Conservation (phyloP, 2,113 vertebrate genomes). For the Thryonomys swinderianus region DNA sequence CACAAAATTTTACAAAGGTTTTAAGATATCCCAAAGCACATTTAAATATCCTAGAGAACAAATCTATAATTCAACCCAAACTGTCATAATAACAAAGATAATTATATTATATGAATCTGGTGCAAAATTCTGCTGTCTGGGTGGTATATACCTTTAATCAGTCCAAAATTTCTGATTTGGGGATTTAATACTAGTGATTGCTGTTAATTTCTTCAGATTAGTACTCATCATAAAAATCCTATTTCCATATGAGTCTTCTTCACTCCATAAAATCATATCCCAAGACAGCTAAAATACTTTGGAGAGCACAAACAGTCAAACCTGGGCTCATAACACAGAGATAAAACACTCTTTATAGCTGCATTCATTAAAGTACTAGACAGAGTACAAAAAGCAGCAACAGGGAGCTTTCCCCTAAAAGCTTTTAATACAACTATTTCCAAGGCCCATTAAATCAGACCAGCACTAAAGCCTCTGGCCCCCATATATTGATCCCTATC, state of each 20-base stretch:
- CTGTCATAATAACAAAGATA: constrained; percentile 38
- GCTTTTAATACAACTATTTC: constrained; percentile 71
- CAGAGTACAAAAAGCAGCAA: constrained; percentile 76
- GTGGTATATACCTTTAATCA: constrained; percentile 69
- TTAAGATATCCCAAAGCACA: constrained; percentile 24
- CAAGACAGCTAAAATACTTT: constrained; percentile 54
- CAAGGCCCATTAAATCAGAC: constrained; percentile 65
- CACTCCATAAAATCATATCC: constrained; percentile 68
- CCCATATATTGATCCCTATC: constrained; percentile 46
- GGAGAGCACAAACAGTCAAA: constrained; percentile 68
- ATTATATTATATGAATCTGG: constrained; percentile 57
- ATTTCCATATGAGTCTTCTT: constrained; percentile 67
- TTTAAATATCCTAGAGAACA: constrained; percentile 43
- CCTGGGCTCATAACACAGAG: constrained; percentile 60
- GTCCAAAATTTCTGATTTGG: constrained; percentile 72
- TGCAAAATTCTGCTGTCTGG: constrained; percentile 56
- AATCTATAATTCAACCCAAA: constrained; percentile 16
- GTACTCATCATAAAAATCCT: constrained; percentile 73
- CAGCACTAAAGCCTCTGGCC: constrained; percentile 51
- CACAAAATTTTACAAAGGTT: neutral
- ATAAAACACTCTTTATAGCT: constrained; percentile 69
- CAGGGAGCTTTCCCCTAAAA: constrained; percentile 75
- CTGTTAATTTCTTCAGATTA: constrained; percentile 76
- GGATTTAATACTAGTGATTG: constrained; percentile 70
- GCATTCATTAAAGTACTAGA: constrained; percentile 75